Conservation (phyloP, 2,113 vertebrate species). For the Crotalus helleri region DNA sequence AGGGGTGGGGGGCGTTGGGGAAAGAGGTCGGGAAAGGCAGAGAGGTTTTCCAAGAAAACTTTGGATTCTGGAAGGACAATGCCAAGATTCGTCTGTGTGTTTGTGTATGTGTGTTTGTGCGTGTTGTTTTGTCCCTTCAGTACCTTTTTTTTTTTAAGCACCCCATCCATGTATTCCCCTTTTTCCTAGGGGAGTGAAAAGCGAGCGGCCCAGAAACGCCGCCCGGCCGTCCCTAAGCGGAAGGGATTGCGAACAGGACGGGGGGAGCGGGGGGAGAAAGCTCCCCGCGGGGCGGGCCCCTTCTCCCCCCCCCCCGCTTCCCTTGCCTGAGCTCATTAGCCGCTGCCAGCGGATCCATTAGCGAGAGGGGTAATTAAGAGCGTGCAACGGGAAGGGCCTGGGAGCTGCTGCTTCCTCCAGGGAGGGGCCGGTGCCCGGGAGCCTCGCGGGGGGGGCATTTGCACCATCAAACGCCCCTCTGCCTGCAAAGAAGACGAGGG, state of each 20-base stretch:
- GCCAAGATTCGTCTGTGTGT: not conserved
- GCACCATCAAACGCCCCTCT: not conserved
- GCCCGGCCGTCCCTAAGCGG: not conserved
- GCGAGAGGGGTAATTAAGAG: not conserved
- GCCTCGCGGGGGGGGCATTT: not conserved
- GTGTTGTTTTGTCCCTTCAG: too few species aligned
- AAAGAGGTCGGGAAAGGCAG: not conserved
- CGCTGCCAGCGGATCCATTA: conserved; percentile 1
- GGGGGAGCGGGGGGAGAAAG: accelerated
- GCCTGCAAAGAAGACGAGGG: not conserved
- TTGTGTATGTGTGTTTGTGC: too few species aligned
- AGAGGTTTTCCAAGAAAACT: not conserved
- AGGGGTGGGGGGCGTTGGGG: too few species aligned
- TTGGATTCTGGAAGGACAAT: not conserved
- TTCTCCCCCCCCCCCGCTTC: not conserved
- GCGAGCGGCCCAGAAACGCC: not conserved
- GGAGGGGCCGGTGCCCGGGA: not conserved
- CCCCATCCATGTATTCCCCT: not conserved
- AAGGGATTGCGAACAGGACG: not conserved
- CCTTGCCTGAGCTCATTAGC: conserved; percentile 1
- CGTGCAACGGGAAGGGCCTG: too few species aligned
- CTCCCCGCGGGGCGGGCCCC: not conserved
- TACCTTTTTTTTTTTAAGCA: not conserved
- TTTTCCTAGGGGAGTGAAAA: not conserved
- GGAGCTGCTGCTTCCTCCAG: too few species aligned